Evolutionary conservation across 2,113 vertebrate genomes (phyloP), one percentile per base, ranked within the genome.

Genomic region (Platichthys stellatus): DNA sequence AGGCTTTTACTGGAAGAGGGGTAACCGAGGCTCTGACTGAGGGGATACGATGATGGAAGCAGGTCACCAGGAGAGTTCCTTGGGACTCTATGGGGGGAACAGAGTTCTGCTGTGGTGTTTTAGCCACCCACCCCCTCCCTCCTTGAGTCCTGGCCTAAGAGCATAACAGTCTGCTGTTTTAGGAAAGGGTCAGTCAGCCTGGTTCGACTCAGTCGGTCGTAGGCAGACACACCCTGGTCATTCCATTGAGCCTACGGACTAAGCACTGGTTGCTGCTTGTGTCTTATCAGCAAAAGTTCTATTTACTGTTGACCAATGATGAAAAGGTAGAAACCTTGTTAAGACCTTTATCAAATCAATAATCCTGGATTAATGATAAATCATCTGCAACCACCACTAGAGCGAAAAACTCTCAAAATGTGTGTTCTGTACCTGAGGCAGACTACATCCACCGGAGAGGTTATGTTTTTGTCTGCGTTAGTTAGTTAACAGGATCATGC

Each of bases 21-120:
- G 63, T 67, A 85, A 67, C 60, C 13, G 38, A 64, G 76, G 75
- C 80, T 69, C 11, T 40, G 63, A 76, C 62, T 87, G 64, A 47
- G 69, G 62, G 78, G 70, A 82, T 78, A 84, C 81, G 69, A 78
- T 86, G 86, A 89, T 81, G 72, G 76, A 64, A 80, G 71, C 81
- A 83, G 64, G 74, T 88, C 75, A 74, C 82, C 64, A 23, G 24
- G 67, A 77, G 76, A 76, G 74, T 74, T 84, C 21, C 58, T 80
- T 56, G 69, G 57, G 78, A 51, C 17, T 51, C 54, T 78, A 26
- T 63, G 35, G 60, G 38, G 69, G 28, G 56, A 70, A 64, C 71
- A 76, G 67, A 57, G 66, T 77, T 59, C 66, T 43, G 78, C 76
- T 79, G 62, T 74, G 61, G 74, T 59, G 70, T 31, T 61, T 79